Percentiles rank a stretch among this genome's conserved stretches.
Conservation (phyloP, 2,888 invertebrate genomes). For the Melieria picta region DNA sequence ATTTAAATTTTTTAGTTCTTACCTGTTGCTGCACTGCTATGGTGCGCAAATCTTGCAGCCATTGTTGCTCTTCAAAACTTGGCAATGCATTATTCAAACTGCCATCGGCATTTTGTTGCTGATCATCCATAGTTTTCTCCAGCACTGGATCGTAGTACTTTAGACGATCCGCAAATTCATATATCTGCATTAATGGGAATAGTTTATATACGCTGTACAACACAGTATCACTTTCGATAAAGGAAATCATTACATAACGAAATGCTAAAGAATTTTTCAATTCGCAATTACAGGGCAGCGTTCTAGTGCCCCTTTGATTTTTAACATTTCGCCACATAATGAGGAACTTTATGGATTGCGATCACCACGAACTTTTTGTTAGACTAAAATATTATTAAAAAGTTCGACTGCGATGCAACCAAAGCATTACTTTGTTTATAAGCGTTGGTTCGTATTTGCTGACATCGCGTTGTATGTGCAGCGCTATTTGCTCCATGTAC, state of each 20-base stretch:
- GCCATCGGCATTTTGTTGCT: constrained; percentile 53
- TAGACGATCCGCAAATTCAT: constrained; percentile 71
- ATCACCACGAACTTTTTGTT: no score
- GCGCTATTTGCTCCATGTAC: constrained; percentile 84
- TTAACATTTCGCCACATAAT: no score
- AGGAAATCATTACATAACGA: no score
- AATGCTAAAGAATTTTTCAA: no score
- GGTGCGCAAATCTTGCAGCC: constrained; percentile 61
- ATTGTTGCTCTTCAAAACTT: constrained; percentile 61
- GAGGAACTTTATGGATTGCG: no score
- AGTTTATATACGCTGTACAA: neutral
- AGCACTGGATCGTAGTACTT: constrained; percentile 76
- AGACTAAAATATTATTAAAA: neutral
- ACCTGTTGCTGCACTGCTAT: constrained; percentile 51
- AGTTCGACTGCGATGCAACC: neutral
- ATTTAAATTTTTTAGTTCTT: constrained; percentile 6
- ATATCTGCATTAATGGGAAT: constrained; percentile 56
- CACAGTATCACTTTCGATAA: neutral
- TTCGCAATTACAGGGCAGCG: no score
- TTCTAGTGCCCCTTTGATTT: no score
- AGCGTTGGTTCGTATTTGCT: constrained; percentile 68
- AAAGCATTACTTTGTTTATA: constrained; percentile 66
- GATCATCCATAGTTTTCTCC: constrained; percentile 60
- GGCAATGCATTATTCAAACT: constrained; percentile 51
- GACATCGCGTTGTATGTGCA: constrained; percentile 73